Conservation (phyloP, 2,888 invertebrate genomes). For the Sylvicola fuscatus region DNA sequence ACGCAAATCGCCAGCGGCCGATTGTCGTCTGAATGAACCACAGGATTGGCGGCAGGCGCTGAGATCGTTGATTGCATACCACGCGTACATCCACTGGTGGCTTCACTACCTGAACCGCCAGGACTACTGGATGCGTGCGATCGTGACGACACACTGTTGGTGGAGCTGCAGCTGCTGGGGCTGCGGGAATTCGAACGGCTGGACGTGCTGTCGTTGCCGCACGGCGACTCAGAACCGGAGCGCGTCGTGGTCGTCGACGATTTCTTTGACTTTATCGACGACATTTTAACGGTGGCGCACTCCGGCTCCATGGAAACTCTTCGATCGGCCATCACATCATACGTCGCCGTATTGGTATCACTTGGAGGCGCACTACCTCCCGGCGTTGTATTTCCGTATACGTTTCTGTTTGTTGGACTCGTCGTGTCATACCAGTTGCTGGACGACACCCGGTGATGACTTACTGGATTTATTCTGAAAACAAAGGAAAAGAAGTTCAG, state of each 20-base stretch:
- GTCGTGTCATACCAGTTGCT: slow-evolving; percentile 21
- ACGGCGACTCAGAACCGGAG: slow-evolving; percentile 31
- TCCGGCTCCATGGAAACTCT: slow-evolving; percentile 5
- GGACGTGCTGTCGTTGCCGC: slow-evolving; percentile 26
- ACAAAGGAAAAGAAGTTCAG: too few species aligned
- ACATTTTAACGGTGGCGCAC: slow-evolving; percentile 1
- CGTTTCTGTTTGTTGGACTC: slow-evolving; percentile 15
- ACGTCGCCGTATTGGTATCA: slow-evolving; percentile 6
- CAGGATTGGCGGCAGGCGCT: slow-evolving; percentile 18
- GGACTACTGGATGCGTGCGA: slow-evolving; percentile 24
- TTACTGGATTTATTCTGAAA: slow-evolving; percentile 13
- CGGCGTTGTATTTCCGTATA: slow-evolving; percentile 17
- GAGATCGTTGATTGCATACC: slow-evolving; percentile 31
- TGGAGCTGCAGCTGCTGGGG: slow-evolving; percentile 26
- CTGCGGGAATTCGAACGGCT: slow-evolving; percentile 33
- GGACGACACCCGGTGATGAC: slow-evolving; percentile 18
- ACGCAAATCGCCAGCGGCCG: slow-evolving; percentile 80
- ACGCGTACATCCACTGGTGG: slow-evolving; percentile 20
- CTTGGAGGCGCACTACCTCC: slow-evolving; percentile 15
- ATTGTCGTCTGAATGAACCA: slow-evolving; percentile 30
- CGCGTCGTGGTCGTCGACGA: slow-evolving; percentile 12
- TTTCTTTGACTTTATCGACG: slow-evolving; percentile 12
- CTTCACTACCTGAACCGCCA: slow-evolving; percentile 18
- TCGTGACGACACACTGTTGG: slow-evolving; percentile 23
- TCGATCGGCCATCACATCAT: slow-evolving; percentile 6